A percentile compares a stretch with the other conserved stretches of the same genome.
Evolutionary conservation across 2,113 vertebrate genomes (phyloP).

Genomic region (Leptocoma aspasia): DNA sequence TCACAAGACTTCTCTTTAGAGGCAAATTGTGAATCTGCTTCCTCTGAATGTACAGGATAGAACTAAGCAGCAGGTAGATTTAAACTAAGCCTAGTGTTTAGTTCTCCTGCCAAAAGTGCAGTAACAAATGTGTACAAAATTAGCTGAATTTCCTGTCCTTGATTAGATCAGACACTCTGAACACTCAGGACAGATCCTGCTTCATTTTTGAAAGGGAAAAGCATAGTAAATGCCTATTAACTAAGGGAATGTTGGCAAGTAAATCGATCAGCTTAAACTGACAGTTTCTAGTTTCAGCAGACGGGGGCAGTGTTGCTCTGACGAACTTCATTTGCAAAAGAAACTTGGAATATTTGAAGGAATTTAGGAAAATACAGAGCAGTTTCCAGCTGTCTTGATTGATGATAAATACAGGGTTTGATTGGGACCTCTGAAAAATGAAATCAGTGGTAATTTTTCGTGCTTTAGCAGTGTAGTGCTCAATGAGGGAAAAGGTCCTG

Average conservation of each 20-base stretch:
- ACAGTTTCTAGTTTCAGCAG: neutral
- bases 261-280: no score
- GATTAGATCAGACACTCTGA: neutral
- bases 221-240: neutral
- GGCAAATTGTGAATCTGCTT: neutral
- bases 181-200: neutral
- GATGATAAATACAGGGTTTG: neutral
- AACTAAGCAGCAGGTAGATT: neutral
- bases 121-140: neutral
- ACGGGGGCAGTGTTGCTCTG: neutral
- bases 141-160: neutral
- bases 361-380: neutral
- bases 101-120: neutral
- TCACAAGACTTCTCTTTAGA: neutral
- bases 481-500: neutral
- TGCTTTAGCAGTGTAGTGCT: neutral
- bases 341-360: neutral
- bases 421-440: neutral
- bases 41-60: neutral
- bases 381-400: neutral
- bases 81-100: neutral
- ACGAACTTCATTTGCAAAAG: neutral
- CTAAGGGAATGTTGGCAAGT: neutral
- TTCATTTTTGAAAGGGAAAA: neutral
- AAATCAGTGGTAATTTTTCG: neutral